These are phyloP conservation scores for Drosophila incognita DNA, from an alignment of 2,888 invertebrate genomes.

Conservation along the genomic window DNA sequence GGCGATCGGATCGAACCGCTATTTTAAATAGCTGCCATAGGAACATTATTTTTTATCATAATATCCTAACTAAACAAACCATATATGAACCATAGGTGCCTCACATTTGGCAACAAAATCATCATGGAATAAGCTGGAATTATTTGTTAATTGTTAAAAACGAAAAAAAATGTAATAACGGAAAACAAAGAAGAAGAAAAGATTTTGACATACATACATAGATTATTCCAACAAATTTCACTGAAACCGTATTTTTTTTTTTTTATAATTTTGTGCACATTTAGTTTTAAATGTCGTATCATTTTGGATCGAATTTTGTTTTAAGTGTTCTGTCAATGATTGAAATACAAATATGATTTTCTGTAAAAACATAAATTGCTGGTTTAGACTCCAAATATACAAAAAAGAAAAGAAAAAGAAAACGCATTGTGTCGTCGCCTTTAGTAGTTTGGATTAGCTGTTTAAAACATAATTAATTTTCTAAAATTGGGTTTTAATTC, in stretches of 20 bases:
- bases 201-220: background rate
- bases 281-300: conserved; percentile 41
- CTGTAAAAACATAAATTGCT: conserved; percentile 69
- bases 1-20: background rate
- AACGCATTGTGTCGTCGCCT: conserved; percentile 70
- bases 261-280: background rate
- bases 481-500: conserved; percentile 13
- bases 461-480: conserved; percentile 3
- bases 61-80: background rate
- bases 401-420: conserved; percentile 8
- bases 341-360: conserved; percentile 18
- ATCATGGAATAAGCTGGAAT: background rate
- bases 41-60: background rate
- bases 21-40: background rate
- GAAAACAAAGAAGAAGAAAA: background rate
- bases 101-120: background rate
- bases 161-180: background rate
- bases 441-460: conserved; percentile 45
- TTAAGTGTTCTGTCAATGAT: conserved; percentile 69
- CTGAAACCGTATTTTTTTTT: background rate
- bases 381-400: conserved; percentile 54
- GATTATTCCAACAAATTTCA: background rate
- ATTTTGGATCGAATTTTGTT: conserved; percentile 31
- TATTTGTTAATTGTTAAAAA: background rate
- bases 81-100: no score